A percentile compares a stretch with the other conserved stretches of the same genome.
These are phyloP conservation scores for Cheilosia pagana DNA, from an alignment of 2,888 invertebrate genomes.

Conservation along the genomic window DNA sequence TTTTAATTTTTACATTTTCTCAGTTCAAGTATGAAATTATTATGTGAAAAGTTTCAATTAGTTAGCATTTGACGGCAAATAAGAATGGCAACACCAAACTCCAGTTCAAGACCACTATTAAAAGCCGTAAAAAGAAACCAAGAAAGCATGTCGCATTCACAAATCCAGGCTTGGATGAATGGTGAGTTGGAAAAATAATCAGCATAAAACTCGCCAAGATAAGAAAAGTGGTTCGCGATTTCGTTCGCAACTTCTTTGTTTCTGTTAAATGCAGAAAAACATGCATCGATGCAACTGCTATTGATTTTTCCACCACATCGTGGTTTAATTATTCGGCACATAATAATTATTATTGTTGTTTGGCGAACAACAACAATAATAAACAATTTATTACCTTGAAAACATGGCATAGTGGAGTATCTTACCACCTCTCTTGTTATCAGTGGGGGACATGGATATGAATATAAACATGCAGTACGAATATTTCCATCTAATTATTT, in stretches of 20 bases:
- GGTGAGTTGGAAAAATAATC: constrained; percentile 86
- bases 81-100: constrained; percentile 79
- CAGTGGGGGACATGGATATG: constrained; percentile 1
- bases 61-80: constrained; percentile 57
- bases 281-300: neutral
- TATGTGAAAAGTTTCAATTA: constrained; percentile 57
- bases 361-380: constrained; percentile 17
- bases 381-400: constrained; percentile 47
- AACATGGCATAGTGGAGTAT: neutral
- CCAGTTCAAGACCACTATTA: constrained; percentile 78
- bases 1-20: constrained; percentile 41
- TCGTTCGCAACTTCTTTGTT: neutral
- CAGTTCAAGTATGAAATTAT: constrained; percentile 60
- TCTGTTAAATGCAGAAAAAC: neutral
- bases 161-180: constrained; percentile 94
- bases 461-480: constrained; percentile 8
- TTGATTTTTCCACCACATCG: constrained; percentile 39
- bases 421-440: constrained; percentile 10
- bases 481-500: constrained; percentile 29
- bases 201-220: neutral
- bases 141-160: constrained; percentile 90
- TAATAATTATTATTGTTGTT: neutral
- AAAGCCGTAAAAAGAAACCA: constrained; percentile 88
- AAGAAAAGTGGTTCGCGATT: too few relatives aligned
- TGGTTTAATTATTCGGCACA: constrained; percentile 19